Evolutionary conservation across 2,888 invertebrate species (phyloP).

Genomic region (Salticus scenicus): DNA sequence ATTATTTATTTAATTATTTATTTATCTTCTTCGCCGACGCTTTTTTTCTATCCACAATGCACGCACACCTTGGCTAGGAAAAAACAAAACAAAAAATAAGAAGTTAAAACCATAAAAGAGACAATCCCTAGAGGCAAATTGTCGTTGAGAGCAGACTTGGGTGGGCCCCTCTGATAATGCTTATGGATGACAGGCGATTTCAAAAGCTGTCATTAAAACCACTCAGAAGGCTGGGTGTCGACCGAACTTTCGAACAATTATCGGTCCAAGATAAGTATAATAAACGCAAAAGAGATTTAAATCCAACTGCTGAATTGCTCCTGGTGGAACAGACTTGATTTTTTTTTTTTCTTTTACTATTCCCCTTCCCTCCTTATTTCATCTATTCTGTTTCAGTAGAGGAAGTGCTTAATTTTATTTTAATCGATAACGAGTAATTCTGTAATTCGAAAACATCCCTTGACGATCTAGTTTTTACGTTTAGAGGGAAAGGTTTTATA

Average conservation of each 20-base stretch:
- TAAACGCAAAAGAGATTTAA: constrained; percentile 1
- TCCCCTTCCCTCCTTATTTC: no score
- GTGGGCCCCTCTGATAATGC: not conserved
- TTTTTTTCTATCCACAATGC: no score
- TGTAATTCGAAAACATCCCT: not conserved
- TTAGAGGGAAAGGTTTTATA: no score
- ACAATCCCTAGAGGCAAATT: not conserved
- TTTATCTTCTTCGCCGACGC: no score
- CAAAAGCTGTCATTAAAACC: constrained; percentile 3
- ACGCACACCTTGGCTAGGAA: no score
- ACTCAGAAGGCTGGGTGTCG: constrained; percentile 3
- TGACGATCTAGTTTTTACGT: not conserved
- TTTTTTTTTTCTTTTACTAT: no score
- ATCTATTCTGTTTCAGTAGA: no score
- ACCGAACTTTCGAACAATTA: constrained; percentile 12
- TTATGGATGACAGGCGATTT: constrained; percentile 17
- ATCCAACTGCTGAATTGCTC: constrained; percentile 1
- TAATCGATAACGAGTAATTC: no score
- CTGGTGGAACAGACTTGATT: not conserved
- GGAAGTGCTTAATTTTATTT: no score
- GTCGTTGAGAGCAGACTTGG: not conserved
- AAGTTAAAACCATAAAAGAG: not conserved
- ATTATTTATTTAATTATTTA: no score
- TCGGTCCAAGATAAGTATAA: not conserved
- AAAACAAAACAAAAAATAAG: not conserved